Conservation (phyloP, 2,888 invertebrate species). For the Parnassius mnemosyne region DNA sequence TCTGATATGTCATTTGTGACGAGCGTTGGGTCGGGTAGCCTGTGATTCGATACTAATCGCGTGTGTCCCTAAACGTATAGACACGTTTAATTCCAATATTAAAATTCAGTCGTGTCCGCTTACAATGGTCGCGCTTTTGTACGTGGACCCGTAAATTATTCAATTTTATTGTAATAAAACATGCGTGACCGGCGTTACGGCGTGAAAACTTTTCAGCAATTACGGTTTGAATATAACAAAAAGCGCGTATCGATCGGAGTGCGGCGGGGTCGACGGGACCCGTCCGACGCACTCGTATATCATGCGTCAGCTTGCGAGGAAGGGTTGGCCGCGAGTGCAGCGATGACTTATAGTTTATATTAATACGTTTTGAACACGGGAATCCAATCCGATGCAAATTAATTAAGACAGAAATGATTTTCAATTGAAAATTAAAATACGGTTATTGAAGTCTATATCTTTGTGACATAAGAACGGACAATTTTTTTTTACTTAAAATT, state of each 20-base stretch:
- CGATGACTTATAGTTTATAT: conserved; percentile 74
- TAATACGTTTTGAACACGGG: conserved; percentile 66
- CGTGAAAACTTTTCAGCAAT: conserved; percentile 81
- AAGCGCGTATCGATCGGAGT: conserved; percentile 62
- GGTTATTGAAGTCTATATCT: neutral
- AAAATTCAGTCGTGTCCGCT: conserved; percentile 71
- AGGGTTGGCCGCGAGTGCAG: conserved; percentile 68
- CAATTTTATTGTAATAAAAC: conserved; percentile 81
- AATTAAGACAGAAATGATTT: conserved; percentile 50
- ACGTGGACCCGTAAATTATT: conserved; percentile 77
- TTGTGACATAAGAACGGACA: neutral
- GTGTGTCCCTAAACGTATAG: conserved; percentile 41
- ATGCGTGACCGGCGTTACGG: conserved; percentile 75
- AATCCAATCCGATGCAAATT: conserved; percentile 68
- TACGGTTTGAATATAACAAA: conserved; percentile 78
- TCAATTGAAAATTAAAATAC: conserved; percentile 24
- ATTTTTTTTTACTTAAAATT: neutral
- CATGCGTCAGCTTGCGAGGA: conserved; percentile 75
- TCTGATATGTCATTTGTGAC: conserved; percentile 76
- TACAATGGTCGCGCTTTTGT: conserved; percentile 65
- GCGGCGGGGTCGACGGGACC: conserved; percentile 49
- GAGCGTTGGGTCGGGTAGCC: conserved; percentile 43
- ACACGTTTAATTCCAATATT: conserved; percentile 72
- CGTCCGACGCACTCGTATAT: conserved; percentile 59
- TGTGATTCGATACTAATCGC: conserved; percentile 56